Evolutionary conservation across 2,888 invertebrate genomes (phyloP).

Genomic region (Habrosyne pyritoides): DNA sequence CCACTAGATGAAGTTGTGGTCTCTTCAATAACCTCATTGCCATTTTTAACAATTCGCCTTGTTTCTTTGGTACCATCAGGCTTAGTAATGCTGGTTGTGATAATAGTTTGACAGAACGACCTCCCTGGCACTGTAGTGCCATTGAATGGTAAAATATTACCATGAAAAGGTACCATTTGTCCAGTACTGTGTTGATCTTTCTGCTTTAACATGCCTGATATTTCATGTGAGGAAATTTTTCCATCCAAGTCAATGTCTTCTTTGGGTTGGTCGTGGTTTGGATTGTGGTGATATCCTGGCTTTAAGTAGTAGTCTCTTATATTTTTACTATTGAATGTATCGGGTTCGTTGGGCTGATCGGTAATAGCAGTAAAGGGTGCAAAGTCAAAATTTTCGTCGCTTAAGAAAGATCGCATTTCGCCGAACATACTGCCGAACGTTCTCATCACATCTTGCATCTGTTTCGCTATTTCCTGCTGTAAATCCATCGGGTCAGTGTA

Average conservation of each 20-base stretch:
- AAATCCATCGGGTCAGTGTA: constrained; percentile 48
- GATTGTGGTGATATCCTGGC: constrained; percentile 61
- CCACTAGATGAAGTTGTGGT: constrained; percentile 51
- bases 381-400: constrained; percentile 43
- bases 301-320: constrained; percentile 75
- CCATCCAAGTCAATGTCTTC: constrained; percentile 72
- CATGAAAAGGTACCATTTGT: constrained; percentile 49
- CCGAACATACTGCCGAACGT: constrained; percentile 67
- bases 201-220: constrained; percentile 67
- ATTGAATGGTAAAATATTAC: constrained; percentile 58
- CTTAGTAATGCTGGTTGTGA: constrained; percentile 72
- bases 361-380: constrained; percentile 15
- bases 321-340: constrained; percentile 50
- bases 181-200: constrained; percentile 42
- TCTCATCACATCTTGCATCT: constrained; percentile 69
- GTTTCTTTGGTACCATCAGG: constrained; percentile 74
- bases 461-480: constrained; percentile 60
- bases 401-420: constrained; percentile 60
- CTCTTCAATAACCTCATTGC: constrained; percentile 70
- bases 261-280: constrained; percentile 43
- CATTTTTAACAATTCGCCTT: constrained; percentile 68
- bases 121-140: constrained; percentile 61
- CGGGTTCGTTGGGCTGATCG: constrained; percentile 31
- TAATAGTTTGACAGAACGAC: constrained; percentile 72
- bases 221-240: constrained; percentile 70